A percentile compares a stretch with the other conserved stretches of the same genome.
These are phyloP conservation scores for Chrysolina americana DNA, from an alignment of 2,888 invertebrate species.

Conservation along the genomic window DNA sequence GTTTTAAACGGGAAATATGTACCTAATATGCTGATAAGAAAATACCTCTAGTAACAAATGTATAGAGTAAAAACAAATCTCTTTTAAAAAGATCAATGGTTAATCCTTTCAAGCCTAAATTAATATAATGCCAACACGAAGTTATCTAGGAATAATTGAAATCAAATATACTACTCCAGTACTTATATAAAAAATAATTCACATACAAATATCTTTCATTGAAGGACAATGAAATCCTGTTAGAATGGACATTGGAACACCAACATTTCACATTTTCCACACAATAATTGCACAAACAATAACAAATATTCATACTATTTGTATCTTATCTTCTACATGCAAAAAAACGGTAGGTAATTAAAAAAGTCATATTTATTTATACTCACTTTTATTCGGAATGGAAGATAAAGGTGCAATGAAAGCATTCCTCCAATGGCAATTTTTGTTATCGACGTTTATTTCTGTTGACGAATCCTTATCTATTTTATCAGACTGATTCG, in stretches of 20 bases:
- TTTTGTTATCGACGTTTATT: slow-evolving; percentile 54
- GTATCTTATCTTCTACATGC: slow-evolving; percentile 34
- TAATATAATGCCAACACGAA: too few species aligned
- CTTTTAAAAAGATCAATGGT: too few species aligned
- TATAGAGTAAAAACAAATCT: too few species aligned
- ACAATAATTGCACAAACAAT: slow-evolving; percentile 32
- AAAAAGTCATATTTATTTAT: slow-evolving; percentile 34
- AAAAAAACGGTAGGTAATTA: slow-evolving; percentile 31
- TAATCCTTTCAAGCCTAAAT: too few species aligned
- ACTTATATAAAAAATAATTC: slow-evolving; percentile 24
- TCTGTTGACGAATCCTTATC: slow-evolving; percentile 54
- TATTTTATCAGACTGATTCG: slow-evolving; percentile 51
- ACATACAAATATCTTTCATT: slow-evolving; percentile 53
- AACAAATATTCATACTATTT: not conserved
- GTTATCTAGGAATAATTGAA: too few species aligned
- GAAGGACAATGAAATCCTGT: slow-evolving; percentile 61
- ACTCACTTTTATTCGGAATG: slow-evolving; percentile 65
- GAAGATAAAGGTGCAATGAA: slow-evolving; percentile 65
- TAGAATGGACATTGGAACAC: slow-evolving; percentile 55
- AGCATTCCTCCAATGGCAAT: slow-evolving; percentile 60
- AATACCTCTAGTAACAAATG: too few species aligned
- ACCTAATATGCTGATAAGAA: too few species aligned
- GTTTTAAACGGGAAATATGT: too few species aligned
- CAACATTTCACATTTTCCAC: slow-evolving; percentile 40
- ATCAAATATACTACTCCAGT: too few species aligned